Evolutionary conservation across 2,888 invertebrate species (phyloP).

Genomic region (Macaria notata): DNA sequence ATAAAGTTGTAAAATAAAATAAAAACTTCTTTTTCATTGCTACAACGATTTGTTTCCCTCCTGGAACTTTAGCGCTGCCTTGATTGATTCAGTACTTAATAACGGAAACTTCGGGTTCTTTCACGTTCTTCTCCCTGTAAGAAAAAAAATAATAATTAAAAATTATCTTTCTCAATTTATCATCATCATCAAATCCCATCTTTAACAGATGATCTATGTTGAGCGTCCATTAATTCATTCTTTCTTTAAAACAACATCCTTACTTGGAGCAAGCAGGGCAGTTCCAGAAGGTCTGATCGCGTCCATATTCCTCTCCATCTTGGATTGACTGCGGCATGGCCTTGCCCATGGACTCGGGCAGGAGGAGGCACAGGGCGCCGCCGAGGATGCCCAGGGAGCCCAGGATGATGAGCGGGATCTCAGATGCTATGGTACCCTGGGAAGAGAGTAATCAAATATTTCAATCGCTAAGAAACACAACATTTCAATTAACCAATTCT

Average conservation of each 20-base stretch:
- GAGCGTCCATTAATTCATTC: too few relatives aligned
- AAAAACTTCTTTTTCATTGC: background rate
- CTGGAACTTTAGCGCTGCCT: too few relatives aligned
- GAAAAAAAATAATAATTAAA: constrained; percentile 1
- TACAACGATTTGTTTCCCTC: too few relatives aligned
- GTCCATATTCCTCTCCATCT: constrained; percentile 92
- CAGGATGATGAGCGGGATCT: constrained; percentile 89
- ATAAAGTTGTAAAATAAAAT: background rate
- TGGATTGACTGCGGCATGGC: constrained; percentile 91
- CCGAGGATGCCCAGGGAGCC: constrained; percentile 89
- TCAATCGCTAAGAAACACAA: too few relatives aligned
- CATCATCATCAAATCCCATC: too few relatives aligned
- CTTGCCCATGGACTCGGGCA: constrained; percentile 92
- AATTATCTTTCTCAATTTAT: background rate
- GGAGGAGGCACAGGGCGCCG: constrained; percentile 87
- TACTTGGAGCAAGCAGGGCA: constrained; percentile 85
- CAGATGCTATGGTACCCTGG: constrained; percentile 85
- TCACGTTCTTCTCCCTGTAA: constrained; percentile 26
- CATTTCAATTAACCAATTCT: too few relatives aligned
- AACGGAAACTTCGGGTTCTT: constrained; percentile 13
- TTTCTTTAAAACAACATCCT: background rate
- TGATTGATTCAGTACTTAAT: constrained; percentile 2
- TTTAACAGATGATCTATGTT: too few relatives aligned
- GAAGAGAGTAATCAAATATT: constrained; percentile 1
- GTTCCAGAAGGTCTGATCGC: constrained; percentile 90